phyloP scores from a whole-genome alignment of 2,113 vertebrate genomes.

The Salminus brasiliensis region DNA sequence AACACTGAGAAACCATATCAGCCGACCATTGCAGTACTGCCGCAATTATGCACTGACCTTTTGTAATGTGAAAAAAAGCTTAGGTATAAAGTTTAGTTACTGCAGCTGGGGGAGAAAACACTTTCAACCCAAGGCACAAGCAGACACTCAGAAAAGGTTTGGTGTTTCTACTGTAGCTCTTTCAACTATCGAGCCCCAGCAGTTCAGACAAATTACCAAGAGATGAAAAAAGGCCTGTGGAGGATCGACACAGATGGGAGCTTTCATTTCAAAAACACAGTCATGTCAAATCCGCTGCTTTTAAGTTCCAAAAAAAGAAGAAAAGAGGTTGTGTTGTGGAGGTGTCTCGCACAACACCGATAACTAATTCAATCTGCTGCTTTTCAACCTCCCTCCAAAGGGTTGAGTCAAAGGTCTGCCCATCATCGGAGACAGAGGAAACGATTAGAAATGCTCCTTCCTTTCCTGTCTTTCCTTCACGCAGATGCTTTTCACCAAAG shows the following conservation, averaged over 20 bases:
- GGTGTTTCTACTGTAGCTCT: background rate
- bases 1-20: too few species aligned
- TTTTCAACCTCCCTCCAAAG: conserved; percentile 38
- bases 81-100: background rate
- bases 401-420: conserved; percentile 50
- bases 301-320: conserved; percentile 29
- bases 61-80: background rate
- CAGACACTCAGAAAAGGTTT: background rate
- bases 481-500: conserved; percentile 35
- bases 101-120: background rate
- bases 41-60: background rate
- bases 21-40: too few species aligned
- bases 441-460: conserved; percentile 42
- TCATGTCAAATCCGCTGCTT: conserved; percentile 3
- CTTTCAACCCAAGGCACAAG: background rate
- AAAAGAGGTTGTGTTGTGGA: conserved; percentile 12
- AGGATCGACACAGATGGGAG: background rate
- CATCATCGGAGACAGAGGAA: conserved; percentile 42
- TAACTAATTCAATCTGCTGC: conserved; percentile 20
- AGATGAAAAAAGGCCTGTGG: background rate
- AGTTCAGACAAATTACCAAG: background rate
- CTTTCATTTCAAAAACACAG: background rate
- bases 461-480: background rate
- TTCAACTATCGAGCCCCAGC: background rate
- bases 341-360: background rate